Conservation (phyloP, 2,113 vertebrate genomes). For the Halcyon senegalensis region DNA sequence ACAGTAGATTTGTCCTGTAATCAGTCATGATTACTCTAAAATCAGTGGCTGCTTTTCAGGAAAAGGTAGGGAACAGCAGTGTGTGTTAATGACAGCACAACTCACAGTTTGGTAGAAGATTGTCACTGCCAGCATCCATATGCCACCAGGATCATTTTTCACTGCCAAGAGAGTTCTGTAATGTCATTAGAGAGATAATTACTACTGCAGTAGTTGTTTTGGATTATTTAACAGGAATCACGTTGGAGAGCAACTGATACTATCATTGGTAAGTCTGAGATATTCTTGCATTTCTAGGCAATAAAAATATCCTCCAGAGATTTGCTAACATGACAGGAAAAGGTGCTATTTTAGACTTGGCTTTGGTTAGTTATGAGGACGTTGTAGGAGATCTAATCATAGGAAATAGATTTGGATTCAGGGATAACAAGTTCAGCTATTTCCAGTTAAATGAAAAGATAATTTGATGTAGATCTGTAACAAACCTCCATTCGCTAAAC, state of each 20-base stretch:
- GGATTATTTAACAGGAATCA: conserved; percentile 13
- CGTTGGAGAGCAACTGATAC: neutral
- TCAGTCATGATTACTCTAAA: neutral
- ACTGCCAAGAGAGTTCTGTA: neutral
- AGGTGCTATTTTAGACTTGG: neutral
- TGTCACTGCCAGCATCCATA: neutral
- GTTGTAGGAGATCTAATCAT: neutral
- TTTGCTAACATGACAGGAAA: neutral
- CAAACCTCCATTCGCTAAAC: neutral
- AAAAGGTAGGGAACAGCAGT: neutral
- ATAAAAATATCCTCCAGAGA: neutral
- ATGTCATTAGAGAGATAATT: conserved; percentile 13
- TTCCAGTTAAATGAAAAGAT: neutral
- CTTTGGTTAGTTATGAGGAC: neutral
- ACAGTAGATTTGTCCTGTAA: neutral
- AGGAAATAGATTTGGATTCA: neutral
- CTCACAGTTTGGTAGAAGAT: conserved; percentile 8
- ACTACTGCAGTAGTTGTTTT: neutral
- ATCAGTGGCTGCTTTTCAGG: neutral
- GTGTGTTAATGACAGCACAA: neutral
- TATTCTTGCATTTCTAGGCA: neutral
- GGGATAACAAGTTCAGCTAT: neutral
- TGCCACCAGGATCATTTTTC: conserved; percentile 10
- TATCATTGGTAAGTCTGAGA: neutral
- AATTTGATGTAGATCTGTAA: neutral